phyloP scores from a whole-genome alignment of 2,113 vertebrate genomes.

The Hippopotamus amphibius region DNA sequence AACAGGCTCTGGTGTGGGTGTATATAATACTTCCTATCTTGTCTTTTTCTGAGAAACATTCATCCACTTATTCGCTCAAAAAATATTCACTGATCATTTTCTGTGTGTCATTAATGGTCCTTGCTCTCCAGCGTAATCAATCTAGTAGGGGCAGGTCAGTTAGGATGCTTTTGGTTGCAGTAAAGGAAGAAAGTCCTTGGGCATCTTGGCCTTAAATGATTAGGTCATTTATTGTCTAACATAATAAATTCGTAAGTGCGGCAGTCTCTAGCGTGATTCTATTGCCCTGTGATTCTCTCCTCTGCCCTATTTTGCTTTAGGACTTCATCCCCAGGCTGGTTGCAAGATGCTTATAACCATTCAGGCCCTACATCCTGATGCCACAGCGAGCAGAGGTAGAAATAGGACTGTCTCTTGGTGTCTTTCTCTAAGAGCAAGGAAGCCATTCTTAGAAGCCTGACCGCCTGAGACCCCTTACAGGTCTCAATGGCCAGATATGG shows the following conservation, averaged over 20 bases:
- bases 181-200: neutral
- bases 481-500: neutral
- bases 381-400: neutral
- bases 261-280: neutral
- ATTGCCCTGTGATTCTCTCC: neutral
- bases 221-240: neutral
- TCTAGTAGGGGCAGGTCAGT: neutral
- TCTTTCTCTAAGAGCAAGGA: neutral
- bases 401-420: neutral
- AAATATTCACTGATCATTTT: neutral
- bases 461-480: neutral
- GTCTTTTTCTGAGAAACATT: neutral
- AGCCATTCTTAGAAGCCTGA: neutral
- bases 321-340: neutral
- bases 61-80: neutral
- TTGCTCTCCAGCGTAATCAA: neutral
- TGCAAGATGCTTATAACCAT: neutral
- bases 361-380: neutral
- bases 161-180: neutral
- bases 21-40: neutral
- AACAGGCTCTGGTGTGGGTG: neutral
- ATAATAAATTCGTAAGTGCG: neutral
- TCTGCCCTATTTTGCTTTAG: neutral
- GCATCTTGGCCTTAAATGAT: neutral
- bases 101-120: neutral